Conservation (phyloP, 2,113 vertebrate genomes). For the Varanus komodoensis region DNA sequence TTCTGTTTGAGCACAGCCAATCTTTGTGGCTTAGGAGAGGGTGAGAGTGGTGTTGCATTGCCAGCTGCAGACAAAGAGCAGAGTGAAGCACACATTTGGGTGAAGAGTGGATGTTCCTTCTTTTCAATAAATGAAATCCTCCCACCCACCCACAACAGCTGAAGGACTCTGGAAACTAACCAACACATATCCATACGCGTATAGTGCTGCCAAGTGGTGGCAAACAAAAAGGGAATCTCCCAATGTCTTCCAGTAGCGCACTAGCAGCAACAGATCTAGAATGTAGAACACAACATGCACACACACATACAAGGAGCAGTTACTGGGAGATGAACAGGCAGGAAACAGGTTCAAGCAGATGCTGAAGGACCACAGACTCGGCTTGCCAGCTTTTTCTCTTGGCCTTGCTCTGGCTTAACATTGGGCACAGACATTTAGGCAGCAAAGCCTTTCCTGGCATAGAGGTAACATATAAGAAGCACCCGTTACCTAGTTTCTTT, state of each 20-base stretch:
- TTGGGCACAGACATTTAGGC: neutral
- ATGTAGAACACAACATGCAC: slow-evolving; percentile 3
- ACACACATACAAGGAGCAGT: neutral
- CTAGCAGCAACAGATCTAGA: slow-evolving; percentile 81
- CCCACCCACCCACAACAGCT: neutral
- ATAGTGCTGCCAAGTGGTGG: slow-evolving; percentile 86
- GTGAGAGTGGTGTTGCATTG: neutral
- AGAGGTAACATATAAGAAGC: neutral
- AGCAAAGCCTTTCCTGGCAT: neutral
- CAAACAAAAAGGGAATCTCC: slow-evolving; percentile 84
- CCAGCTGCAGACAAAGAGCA: neutral
- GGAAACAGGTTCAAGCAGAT: neutral
- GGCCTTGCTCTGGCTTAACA: neutral
- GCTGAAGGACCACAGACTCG: neutral
- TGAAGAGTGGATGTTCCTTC: neutral
- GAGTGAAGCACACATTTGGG: neutral
- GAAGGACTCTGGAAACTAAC: slow-evolving; percentile 64
- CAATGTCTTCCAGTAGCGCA: slow-evolving; percentile 84
- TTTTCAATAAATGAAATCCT: neutral
- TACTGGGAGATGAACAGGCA: neutral
- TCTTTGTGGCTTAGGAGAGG: neutral
- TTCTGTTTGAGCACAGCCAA: too few relatives aligned
- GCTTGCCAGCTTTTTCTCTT: too few relatives aligned
- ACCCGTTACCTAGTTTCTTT: neutral
- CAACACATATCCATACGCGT: slow-evolving; percentile 85